Conservation (phyloP, 2,113 vertebrate genomes). For the Rhinolophus sinicus region DNA sequence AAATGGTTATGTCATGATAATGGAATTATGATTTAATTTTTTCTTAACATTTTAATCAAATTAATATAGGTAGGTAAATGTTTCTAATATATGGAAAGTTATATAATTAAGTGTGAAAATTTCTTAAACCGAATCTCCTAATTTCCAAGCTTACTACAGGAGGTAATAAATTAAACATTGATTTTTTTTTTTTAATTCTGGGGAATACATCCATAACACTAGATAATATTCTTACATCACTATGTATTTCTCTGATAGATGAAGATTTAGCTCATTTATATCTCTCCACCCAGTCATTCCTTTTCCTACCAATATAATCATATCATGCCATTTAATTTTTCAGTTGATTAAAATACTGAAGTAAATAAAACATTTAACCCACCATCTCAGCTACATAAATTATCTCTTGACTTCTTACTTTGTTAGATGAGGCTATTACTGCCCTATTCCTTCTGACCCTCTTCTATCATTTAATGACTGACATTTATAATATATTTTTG, state of each 20-base stretch:
- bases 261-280: neutral
- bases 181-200: neutral
- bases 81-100: neutral
- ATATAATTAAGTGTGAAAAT: neutral
- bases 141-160: neutral
- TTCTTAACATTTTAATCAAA: neutral
- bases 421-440: neutral
- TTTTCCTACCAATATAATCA: neutral
- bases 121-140: neutral
- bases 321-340: neutral
- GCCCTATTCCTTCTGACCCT: neutral
- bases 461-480: neutral
- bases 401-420: neutral
- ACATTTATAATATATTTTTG: neutral
- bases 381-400: neutral
- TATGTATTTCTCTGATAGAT: neutral
- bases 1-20: neutral
- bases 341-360: neutral
- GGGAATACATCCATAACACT: neutral
- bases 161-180: neutral
- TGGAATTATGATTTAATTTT: neutral
- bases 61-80: neutral
- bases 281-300: fast-evolving
- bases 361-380: neutral
- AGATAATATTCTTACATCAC: neutral